Evolutionary conservation across 2,113 vertebrate species (phyloP), one percentile per base, ranked within the genome.

Genomic region (Megaleporinus macrocephalus): DNA sequence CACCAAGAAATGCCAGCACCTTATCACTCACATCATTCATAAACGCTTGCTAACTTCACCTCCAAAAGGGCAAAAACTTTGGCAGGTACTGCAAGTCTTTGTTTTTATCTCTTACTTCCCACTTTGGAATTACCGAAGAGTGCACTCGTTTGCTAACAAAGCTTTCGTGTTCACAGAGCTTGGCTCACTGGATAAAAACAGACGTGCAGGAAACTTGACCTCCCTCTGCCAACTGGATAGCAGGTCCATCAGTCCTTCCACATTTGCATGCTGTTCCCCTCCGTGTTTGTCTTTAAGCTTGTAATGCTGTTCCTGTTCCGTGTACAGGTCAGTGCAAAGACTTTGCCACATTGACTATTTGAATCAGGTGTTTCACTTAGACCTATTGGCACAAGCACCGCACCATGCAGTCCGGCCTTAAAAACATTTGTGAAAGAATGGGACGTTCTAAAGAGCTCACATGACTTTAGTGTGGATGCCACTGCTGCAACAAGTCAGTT

Each of bases 1-100:
- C 30, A 65, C 33, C 61, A 49, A 74, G 74, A 78, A 85, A 85
- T 85, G 80, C 77, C 74, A 79, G 84, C 51, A 73, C 79, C 76
- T 85, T 73, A 85, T 85, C 79, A 29, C 51, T 63, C 41, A 33
- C 57, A 69, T 9, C 72, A 76, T 83, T 82, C 26, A 71, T 82
- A 73, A 30, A 55, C 57, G 18, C 59, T 70, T 72, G 27, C 74
- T 49, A 29, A 74, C 70, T 51, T 75, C 75, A 78, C 76, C 29
- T 82, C 76, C 65, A 41, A 82, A 85, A 85, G 76, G 75, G 69
- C 76, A 76, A 79, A 68, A 63, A 68, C 76, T 57, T 74, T 73
- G 61, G 44, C 73, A 15, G 66, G 44, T 66, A 53, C 66, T 6
- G 11, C 18, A n/a, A 72, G 68, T 61, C 36, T 20, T 69, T 69